Evolutionary conservation across 2,113 vertebrate genomes (phyloP), one percentile per base, ranked within the genome.

Genomic region (Solea senegalensis): DNA sequence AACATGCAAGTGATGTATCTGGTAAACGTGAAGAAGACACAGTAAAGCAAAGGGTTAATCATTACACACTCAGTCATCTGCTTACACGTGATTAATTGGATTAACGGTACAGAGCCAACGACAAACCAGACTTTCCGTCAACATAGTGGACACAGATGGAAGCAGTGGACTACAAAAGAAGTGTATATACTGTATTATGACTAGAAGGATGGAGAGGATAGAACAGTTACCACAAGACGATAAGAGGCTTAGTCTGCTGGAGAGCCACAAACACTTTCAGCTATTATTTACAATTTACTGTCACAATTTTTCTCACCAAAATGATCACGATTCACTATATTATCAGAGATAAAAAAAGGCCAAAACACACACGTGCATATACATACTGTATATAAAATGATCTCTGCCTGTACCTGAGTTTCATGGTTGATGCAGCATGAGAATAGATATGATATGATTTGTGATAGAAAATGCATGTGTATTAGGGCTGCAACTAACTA

Each of bases 71-170:
- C 5, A 15, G 68, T 82, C 78, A 72, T 79, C 74, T 73, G 83
- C 59, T 76, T 41, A 65, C 83, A 66, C 66, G 73, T 76, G 79
- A 70, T 84, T 81, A 74, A 81, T 34, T 58, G 83, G 88, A 86
- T 88, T 84, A 84, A 44, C 45, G 45, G 3, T 48, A 49, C 43
- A n/a, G 45, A 41, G 52, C 13, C 13, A 68, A 62, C 74, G 63
- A 70, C 67, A 50, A 49, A 13, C 45, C 11, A 12, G 45, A 48
- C 11, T 14, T 14, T 5, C 45, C 14, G 14, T 10, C 14, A 48
- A 14, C 14, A 5, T 4, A 39, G 5, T 68, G 14, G 11, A 44
- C 4, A 11, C 14, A 44, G 15, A 10, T 14, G 7, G 11, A 16
- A 9, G 52, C 5, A 61, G 41, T 5, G 21, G 43, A 41, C 8